Conservation (phyloP, 2,797 vertebrate species). For the Gobio occitaniae region DNA sequence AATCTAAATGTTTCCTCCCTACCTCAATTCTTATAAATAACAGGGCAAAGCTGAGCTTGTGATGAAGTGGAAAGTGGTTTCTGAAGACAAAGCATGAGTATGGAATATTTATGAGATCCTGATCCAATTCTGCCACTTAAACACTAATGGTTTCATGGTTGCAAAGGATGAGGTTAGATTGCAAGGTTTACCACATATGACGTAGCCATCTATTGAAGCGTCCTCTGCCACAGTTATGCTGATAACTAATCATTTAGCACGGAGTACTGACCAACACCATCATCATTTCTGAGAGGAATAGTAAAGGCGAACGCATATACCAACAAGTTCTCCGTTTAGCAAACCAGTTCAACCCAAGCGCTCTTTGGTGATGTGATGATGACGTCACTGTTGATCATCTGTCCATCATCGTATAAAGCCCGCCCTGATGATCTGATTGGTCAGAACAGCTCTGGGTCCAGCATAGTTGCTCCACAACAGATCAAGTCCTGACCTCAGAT, state of each 20-base stretch:
- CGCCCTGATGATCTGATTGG: too few species aligned
- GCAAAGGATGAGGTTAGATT: not conserved
- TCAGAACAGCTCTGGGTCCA: too few species aligned
- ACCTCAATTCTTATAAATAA: constrained; percentile 12
- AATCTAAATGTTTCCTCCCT: not conserved
- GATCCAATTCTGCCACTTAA: not conserved
- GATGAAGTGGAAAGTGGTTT: not conserved
- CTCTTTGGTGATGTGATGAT: too few species aligned
- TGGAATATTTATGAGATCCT: constrained; percentile 13
- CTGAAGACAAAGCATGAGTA: not conserved
- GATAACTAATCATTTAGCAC: not conserved
- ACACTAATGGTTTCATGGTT: not conserved
- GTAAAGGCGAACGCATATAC: too few species aligned
- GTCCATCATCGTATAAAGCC: too few species aligned
- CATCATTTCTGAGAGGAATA: too few species aligned
- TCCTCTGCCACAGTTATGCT: not conserved
- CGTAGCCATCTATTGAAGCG: not conserved
- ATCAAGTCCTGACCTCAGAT: too few species aligned
- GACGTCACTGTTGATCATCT: too few species aligned
- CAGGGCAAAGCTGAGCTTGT: constrained; percentile 2
- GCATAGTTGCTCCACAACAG: too few species aligned
- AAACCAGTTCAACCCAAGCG: too few species aligned
- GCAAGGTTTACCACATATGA: not conserved
- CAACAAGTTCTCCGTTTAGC: too few species aligned
- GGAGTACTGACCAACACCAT: too few species aligned